phyloP scores from a whole-genome alignment of 2,113 vertebrate genomes.

The Pyrgilauda ruficollis region DNA sequence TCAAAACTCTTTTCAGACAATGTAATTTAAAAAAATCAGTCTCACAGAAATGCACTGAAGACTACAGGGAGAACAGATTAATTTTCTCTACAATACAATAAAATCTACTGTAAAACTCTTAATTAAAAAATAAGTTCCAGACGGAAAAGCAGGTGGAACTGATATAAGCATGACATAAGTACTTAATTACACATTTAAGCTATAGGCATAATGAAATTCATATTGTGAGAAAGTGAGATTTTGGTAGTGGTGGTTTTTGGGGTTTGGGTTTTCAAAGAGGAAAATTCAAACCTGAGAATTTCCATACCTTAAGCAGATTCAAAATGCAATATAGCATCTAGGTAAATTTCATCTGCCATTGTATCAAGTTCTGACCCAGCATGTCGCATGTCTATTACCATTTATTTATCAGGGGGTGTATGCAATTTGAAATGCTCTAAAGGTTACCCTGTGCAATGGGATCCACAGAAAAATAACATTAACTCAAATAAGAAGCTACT shows the following conservation, averaged over 20 bases:
- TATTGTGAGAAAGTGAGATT: not conserved
- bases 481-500: not conserved
- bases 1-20: not conserved
- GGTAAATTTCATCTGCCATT: not conserved
- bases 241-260: not conserved
- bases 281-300: not conserved
- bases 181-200: not conserved
- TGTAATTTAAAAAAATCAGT: not conserved
- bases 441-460: not conserved
- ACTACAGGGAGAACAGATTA: not conserved
- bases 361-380: not conserved
- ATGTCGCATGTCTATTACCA: accelerated
- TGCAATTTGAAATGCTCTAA: not conserved
- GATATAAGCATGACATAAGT: not conserved
- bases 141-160: not conserved
- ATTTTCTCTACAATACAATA: not conserved
- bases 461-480: not conserved
- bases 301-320: not conserved
- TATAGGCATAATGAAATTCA: not conserved
- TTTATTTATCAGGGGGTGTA: not conserved
- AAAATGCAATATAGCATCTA: not conserved
- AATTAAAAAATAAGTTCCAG: not conserved
- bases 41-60: not conserved
- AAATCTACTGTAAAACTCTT: not conserved
- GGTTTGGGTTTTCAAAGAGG: not conserved